Evolutionary conservation across 1,140 invertebrate genomes (phyloP).

Genomic region (Coptotermes formosanus): DNA sequence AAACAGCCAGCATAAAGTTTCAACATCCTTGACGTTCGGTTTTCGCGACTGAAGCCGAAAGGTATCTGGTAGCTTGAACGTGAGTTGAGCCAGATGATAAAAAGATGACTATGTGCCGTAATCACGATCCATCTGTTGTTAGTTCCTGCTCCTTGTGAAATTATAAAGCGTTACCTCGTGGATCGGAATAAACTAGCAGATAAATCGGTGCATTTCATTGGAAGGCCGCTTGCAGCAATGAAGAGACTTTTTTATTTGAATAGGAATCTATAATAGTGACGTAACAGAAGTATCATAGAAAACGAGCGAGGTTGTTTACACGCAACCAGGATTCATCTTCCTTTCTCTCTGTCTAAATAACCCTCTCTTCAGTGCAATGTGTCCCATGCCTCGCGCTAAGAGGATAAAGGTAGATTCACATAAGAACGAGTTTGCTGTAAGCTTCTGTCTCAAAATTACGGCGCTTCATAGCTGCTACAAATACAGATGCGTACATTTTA

Average conservation of each 20-base stretch:
- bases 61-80: not conserved
- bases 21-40: not conserved
- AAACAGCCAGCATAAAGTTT: not conserved
- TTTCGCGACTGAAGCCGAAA: not conserved
- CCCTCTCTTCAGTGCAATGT: not conserved
- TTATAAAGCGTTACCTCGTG: not conserved
- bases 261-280: constrained; percentile 4
- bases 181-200: constrained; percentile 4
- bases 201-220: not conserved
- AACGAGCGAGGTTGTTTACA: constrained; percentile 13
- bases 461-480: too few relatives aligned
- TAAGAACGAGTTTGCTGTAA: not conserved
- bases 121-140: not conserved
- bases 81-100: not conserved
- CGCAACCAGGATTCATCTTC: not conserved
- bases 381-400: not conserved
- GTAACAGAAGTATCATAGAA: not conserved
- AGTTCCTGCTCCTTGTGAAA: not conserved
- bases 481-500: too few relatives aligned
- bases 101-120: not conserved
- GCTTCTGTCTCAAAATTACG: too few relatives aligned
- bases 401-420: not conserved
- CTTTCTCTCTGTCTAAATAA: not conserved
- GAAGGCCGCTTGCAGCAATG: not conserved
- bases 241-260: not conserved